Base-by-base conservation (phyloP, 2,888 invertebrate genomes). In the Anticlea derivata region DNA sequence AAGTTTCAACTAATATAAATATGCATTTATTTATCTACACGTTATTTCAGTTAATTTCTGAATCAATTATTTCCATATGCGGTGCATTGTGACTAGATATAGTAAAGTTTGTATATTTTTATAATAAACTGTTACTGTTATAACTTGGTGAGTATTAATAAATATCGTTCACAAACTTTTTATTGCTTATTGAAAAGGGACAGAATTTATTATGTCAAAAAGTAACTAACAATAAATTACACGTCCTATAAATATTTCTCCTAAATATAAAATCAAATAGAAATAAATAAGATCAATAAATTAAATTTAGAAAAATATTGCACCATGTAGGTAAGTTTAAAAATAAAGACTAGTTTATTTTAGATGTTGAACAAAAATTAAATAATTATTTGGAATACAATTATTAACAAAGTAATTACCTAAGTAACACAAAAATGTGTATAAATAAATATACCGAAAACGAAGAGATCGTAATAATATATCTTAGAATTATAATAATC, bases 91-190 rank as follows among this genome's bases (percentile, higher is more conserved):
- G 58, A 56, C 51, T 64, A 53, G 56, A 51, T 48, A 47, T 57
- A 52, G 34, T 50, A 38, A 39, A 41, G 31, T 64, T 65, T 68
- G 59, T 65, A 61, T 60, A 57, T 61, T 66, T 66, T 66, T 63
- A 61, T 70, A 73, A 64, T 75, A 76, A 74, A 75, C 62, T 73
- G 70, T 68, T 68, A 75, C 55, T 68, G 70, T 73, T 72, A 68
- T 52, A 55, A 58, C 47, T n/a, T n/a, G n/a, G 60, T 65, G 75
- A 80, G 73, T 78, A 74, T 78, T 72, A 71, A 67, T 78, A 55
- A 68, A 56, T 70, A 66, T 66, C 55, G 29, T 63, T 72, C 66
- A 71, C 70, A 70, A 72, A 55, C 45, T 66, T 68, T 20, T 33
- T 83, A 82, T 82, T 82, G 79, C 80, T 73, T 61, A 34, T 38